A percentile compares a stretch with the other conserved stretches of the same genome.
Conservation (phyloP, 1,140 invertebrate genomes). For the Tetramorium simillimum region DNA sequence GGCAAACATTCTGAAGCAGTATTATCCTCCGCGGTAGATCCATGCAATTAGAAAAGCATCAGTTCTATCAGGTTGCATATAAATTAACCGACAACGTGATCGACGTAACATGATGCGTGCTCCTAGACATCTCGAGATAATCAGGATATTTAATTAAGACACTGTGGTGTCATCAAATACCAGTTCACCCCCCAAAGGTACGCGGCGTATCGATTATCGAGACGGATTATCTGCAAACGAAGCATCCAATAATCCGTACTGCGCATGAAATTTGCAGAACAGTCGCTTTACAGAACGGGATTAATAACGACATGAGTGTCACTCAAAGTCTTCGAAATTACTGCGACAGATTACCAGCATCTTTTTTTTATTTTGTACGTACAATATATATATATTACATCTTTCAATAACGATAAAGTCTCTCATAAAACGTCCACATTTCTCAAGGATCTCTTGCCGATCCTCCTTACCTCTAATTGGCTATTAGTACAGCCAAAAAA, state of each 20-base stretch:
- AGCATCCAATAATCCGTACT: conserved; percentile 30
- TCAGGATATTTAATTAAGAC: conserved; percentile 23
- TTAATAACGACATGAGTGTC: background rate
- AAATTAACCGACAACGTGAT: background rate
- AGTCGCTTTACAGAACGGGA: background rate
- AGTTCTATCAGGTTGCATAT: background rate
- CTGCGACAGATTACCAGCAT: background rate
- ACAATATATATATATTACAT: conserved; percentile 60
- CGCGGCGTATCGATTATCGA: conserved; percentile 41
- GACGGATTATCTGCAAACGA: conserved; percentile 12
- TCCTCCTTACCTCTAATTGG: conserved; percentile 29
- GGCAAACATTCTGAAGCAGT: background rate
- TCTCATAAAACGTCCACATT: conserved; percentile 20
- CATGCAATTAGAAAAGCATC: background rate
- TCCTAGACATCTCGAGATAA: background rate
- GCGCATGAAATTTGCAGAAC: background rate
- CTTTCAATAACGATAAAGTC: conserved; percentile 27
- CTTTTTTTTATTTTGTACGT: conserved; percentile 35
- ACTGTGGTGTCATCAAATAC: conserved; percentile 16
- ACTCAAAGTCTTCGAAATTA: background rate
- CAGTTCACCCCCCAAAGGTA: conserved; percentile 29
- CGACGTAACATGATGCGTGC: background rate
- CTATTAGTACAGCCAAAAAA: conserved; percentile 11
- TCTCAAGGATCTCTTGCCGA: background rate
- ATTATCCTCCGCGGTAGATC: background rate